Evolutionary conservation across 2,888 invertebrate genomes (phyloP), one percentile per base, ranked within the genome.

Genomic region (Globia sparganii): DNA sequence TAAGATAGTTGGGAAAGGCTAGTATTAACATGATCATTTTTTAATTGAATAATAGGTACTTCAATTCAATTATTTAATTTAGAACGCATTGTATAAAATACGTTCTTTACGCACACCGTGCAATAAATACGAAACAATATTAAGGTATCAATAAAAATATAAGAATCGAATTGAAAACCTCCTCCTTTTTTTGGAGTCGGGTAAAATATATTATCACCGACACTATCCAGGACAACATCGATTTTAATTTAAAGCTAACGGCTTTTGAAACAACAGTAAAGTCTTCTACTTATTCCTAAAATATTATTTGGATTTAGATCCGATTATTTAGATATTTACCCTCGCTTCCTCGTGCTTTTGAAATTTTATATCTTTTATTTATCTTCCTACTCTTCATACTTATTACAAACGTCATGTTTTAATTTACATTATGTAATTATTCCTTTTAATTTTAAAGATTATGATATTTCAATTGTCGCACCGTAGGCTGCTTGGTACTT

Each of bases 401-500:
- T 64, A 15, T 43, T 64, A 64, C 2, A 49, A 56, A 34, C 18
- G 66, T 62, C 58, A 46, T 77, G 9, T 71, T 65, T 77, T 72
- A 43, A 68, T 73, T 74, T 72, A 56, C 1, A 59, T 73, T 59
- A 31, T 62, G 31, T 61, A 37, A 71, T 66, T 15, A 53, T 46
- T 71, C n/a, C 67, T 65, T 34, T 69, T 46, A 28, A 31, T 73
- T 76, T 78, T 34, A 59, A 61, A 59, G 13, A 67, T 72, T 53
- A 70, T 78, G 43, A 66, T 34, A 58, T 72, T 82, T 80, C 46
- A 77, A 78, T 69, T 71, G 37, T 79, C 78, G 80, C 81, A 80
- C 78, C 69, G 80, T 86, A 82, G 71, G 88, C 87, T 86, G 90
- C 91, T 91, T 92, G 78, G 89, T 90, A 88, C 88, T 84, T 85